Conservation (phyloP, 2,888 invertebrate genomes). For the Chesias legatella region DNA sequence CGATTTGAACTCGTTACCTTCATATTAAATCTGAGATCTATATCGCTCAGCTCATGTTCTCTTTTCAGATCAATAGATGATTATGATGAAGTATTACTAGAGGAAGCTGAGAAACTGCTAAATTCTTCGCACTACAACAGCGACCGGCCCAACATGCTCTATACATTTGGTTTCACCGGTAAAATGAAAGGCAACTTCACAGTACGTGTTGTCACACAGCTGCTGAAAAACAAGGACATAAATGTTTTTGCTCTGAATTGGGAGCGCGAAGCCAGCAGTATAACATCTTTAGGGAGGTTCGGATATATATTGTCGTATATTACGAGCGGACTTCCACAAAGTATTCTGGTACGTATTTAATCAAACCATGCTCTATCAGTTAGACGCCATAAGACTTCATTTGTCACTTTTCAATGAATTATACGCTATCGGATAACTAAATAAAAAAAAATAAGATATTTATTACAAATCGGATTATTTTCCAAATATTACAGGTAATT, state of each 20-base stretch:
- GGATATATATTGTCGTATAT: slow-evolving; percentile 12
- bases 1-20: no score
- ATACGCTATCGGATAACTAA: no score
- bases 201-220: slow-evolving; percentile 1
- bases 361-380: no score
- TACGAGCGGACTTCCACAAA: slow-evolving; percentile 10
- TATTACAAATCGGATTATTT: no score
- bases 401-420: no score
- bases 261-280: slow-evolving; percentile 20
- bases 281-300: not conserved
- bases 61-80: slow-evolving; percentile 6
- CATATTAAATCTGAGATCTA: no score
- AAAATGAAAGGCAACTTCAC: slow-evolving; percentile 5
- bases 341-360: slow-evolving; percentile 13
- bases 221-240: slow-evolving; percentile 1
- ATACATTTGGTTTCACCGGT: slow-evolving; percentile 14
- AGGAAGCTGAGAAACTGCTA: slow-evolving; percentile 6
- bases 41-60: no score
- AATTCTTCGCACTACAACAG: slow-evolving; percentile 6
- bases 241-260: slow-evolving; percentile 25
- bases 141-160: slow-evolving; percentile 6
- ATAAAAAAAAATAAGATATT: no score
- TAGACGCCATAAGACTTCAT: no score
- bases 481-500: no score
- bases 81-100: slow-evolving; percentile 1